A percentile compares a stretch with the other conserved stretches of the same genome.
Evolutionary conservation across 2,888 invertebrate genomes (phyloP).

Genomic region (Penaeus monodon): DNA sequence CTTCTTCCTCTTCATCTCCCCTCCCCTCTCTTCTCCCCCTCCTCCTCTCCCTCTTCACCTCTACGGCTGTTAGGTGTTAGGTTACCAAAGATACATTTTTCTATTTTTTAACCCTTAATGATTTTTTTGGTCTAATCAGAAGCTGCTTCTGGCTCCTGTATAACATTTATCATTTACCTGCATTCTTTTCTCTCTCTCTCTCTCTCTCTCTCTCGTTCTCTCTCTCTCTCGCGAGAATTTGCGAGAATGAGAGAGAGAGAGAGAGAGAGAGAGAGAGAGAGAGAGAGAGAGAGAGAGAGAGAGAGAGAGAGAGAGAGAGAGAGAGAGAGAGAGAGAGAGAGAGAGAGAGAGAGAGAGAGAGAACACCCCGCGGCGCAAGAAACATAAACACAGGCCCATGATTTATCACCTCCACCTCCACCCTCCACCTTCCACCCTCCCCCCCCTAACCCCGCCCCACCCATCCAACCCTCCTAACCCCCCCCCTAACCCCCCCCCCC

Average conservation of each 20-base stretch:
- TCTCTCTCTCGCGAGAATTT: not conserved
- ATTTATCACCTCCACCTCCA: not conserved
- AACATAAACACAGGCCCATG: not conserved
- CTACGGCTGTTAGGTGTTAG: not conserved
- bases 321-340: not conserved
- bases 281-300: not conserved
- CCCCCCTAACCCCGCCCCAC: not conserved
- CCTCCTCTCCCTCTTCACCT: too few relatives aligned
- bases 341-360: not conserved
- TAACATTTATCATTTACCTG: not conserved
- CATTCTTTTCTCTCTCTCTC: not conserved
- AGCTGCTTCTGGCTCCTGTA: too few relatives aligned
- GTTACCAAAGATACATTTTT: slow-evolving; percentile 16
- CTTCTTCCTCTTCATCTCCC: too few relatives aligned
- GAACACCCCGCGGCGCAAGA: not conserved
- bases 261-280: not conserved
- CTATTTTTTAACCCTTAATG: not conserved
- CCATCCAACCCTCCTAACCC: not conserved
- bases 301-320: not conserved
- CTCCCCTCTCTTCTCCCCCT: too few relatives aligned
- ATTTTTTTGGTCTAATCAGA: not conserved
- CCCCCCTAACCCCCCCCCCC: not conserved
- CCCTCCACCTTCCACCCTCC: not conserved
- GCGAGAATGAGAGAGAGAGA: not conserved
- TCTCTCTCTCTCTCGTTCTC: not conserved